phyloP scores from a whole-genome alignment of 2,797 vertebrate genomes.

The Sebastiscus albofasciatus region DNA sequence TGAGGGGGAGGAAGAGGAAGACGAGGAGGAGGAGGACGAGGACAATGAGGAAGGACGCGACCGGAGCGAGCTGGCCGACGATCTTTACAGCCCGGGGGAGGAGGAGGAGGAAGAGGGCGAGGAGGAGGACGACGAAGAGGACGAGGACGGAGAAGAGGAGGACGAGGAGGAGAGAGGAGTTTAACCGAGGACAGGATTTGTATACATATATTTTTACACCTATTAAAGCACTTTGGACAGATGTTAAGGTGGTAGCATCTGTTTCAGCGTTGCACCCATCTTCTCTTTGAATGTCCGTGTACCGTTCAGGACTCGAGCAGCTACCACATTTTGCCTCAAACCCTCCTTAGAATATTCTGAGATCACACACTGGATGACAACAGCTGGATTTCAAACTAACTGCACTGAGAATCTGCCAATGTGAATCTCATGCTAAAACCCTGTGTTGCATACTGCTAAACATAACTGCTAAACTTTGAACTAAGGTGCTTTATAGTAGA shows the following conservation, averaged over 20 bases:
- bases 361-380: not conserved
- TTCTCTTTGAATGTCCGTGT: conserved; percentile 31
- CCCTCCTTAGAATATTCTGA: not conserved
- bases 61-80: conserved; percentile 47
- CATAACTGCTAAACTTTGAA: not conserved
- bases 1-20: conserved; percentile 70
- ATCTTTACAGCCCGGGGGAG: conserved; percentile 59
- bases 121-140: not conserved
- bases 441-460: conserved; percentile 9
- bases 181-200: conserved; percentile 1
- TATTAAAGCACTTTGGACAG: conserved; percentile 35
- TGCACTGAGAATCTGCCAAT: conserved; percentile 8
- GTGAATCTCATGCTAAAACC: conserved; percentile 17
- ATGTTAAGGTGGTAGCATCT: not conserved
- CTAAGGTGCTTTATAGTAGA: conserved; percentile 42
- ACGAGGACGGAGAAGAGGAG: not conserved
- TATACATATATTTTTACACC: conserved; percentile 9
- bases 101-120: conserved; percentile 62
- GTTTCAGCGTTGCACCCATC: not conserved
- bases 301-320: conserved; percentile 7
- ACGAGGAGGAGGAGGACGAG: conserved; percentile 60
- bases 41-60: conserved; percentile 50
- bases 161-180: conserved; percentile 36
- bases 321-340: conserved; percentile 38
- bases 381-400: conserved; percentile 9